Conservation (phyloP, 2,113 vertebrate genomes). For the Bombycilla garrulus region DNA sequence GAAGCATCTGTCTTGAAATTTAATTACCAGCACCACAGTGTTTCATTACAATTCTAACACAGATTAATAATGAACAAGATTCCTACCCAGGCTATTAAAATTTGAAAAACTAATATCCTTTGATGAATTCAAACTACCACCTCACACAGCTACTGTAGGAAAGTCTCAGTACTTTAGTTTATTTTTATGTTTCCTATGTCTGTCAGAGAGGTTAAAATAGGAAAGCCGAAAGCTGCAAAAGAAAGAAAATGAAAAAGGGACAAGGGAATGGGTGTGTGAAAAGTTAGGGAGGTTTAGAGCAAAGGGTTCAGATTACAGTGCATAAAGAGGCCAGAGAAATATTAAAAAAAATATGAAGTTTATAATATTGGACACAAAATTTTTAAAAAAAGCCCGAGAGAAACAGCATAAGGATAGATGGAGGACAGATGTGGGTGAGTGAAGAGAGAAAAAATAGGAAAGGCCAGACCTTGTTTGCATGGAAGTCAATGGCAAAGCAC, state of each 20-base stretch:
- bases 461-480: neutral
- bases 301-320: conserved; percentile 51
- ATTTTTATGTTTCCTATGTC: conserved; percentile 35
- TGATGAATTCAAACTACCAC: conserved; percentile 41
- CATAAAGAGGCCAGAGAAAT: conserved; percentile 37
- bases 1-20: conserved; percentile 49
- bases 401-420: conserved; percentile 46
- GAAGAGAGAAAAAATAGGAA: conserved; percentile 23
- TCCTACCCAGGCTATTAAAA: conserved; percentile 47
- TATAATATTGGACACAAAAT: conserved; percentile 56
- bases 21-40: neutral
- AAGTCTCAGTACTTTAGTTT: neutral
- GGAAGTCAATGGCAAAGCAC: conserved; percentile 1
- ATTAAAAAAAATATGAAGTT: conserved; percentile 24
- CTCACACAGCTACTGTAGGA: conserved; percentile 39
- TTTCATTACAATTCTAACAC: conserved; percentile 51
- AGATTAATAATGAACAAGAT: conserved; percentile 54
- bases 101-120: conserved; percentile 6
- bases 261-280: conserved; percentile 59
- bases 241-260: conserved; percentile 27
- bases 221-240: neutral
- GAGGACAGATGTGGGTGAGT: conserved; percentile 58
- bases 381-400: neutral
- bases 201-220: neutral
- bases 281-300: conserved; percentile 5